Evolutionary conservation across 2,113 vertebrate genomes (phyloP).

Genomic region (Ranitomeya variabilis): DNA sequence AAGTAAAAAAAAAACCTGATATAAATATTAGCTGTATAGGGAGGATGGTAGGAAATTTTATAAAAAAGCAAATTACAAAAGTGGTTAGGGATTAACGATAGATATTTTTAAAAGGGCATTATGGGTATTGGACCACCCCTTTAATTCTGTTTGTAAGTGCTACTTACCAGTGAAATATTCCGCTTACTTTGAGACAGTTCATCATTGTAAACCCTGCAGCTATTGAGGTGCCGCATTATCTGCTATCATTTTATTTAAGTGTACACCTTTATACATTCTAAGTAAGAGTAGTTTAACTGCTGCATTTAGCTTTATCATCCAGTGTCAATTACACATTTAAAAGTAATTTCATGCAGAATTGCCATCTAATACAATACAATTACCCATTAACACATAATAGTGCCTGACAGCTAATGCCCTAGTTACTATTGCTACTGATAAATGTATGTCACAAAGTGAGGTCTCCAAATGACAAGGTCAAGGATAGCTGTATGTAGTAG

Average conservation of each 20-base stretch:
- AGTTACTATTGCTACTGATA: conserved; percentile 14
- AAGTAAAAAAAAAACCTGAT: too few species aligned
- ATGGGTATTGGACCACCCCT: too few species aligned
- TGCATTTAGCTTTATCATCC: not conserved
- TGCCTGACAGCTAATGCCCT: not conserved
- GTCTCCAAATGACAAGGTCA: conserved; percentile 17
- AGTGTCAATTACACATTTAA: not conserved
- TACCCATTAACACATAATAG: not conserved
- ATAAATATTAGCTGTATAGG: too few species aligned
- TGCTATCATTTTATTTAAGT: not conserved
- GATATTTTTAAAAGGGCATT: too few species aligned
- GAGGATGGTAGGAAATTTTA: too few species aligned
- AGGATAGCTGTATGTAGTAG: not conserved
- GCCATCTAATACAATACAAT: not conserved
- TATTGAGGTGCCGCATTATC: too few species aligned
- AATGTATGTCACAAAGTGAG: not conserved
- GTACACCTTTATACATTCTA: not conserved
- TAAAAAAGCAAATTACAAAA: too few species aligned
- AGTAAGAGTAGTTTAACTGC: not conserved
- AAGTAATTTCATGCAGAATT: not conserved
- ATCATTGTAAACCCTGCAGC: too few species aligned
- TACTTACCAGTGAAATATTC: not conserved
- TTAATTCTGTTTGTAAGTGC: not conserved
- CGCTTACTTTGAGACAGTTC: too few species aligned
- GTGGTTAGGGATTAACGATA: too few species aligned